Evolutionary conservation across 2,113 vertebrate genomes (phyloP), one percentile per base, ranked within the genome.

Genomic region (Chamaetylas fuelleborni): DNA sequence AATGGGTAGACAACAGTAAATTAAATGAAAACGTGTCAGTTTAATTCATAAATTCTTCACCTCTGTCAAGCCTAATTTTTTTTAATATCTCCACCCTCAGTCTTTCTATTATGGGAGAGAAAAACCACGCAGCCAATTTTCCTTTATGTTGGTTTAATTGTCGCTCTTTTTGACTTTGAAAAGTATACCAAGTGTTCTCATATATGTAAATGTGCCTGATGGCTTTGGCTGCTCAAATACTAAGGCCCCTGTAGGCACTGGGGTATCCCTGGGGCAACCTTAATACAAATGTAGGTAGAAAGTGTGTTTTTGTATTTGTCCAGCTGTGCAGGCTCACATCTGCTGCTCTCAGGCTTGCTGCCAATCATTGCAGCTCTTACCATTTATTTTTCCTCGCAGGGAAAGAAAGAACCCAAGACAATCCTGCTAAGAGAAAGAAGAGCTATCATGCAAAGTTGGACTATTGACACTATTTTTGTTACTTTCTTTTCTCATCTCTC

Each of bases 301-400:
- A 96, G 88, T 58, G 36, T 38, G 54, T 48, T 71, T 77, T 67
- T 91, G n/a, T 31, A 80, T 95, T 82, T 74, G 80, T 81, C 93
- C 95, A 97, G 95, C 82, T 95, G 91, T 96, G 82, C 67, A 83
- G 50, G n/a, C 47, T 88, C 79, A 88, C 86, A 96, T 93, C 92
- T 94, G 91, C 80, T 67, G 12, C 86, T 95, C 66, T 85, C 78
- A 89, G 71, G 70, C 88, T 92, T 84, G 31, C 53, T 94, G 86
- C 47, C 76, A 95, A 86, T 91, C 89, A 62, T 31, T 62, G 45
- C 70, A 78, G 86, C 33, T 78, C 90, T 86, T 62, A 25, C 36
- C 38, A 90, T 76, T 90, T 67, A 45, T 86, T 94, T 95, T 83
- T 81, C 25, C 64, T 93, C 2, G 0, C 31, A 73, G 33, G 33